Evolutionary conservation across 2,888 invertebrate genomes (phyloP), one percentile per base, ranked within the genome.

Genomic region (Rhabditoides inermis): DNA sequence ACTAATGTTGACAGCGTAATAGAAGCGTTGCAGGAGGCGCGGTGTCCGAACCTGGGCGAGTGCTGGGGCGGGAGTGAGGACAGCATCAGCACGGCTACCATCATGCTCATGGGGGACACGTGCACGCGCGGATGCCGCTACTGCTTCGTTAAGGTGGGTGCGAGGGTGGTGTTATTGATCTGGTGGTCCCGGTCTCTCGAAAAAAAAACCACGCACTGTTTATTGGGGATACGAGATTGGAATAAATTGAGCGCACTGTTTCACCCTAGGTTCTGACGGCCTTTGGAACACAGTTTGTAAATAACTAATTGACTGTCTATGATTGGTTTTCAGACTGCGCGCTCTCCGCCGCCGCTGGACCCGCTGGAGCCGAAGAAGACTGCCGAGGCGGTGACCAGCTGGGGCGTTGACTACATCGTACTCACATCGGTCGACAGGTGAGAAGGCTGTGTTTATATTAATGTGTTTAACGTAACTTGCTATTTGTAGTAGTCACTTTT

Each of bases 91-190:
- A 99, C 98, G 23, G 98, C 98, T 2, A 99, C 98, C 44, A 95
- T 98, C 49, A 99, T 98, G 98, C 81, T 95, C 40, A 85, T 98
- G 84, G 98, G 98, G n/a, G 95, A 98, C 78, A 92, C 92, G 0
- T 99, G 98, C 76, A 98, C 98, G 0, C 83, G 98, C 59, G 95
- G 92, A 25, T 99, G 98, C 54, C 49, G 68, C 64, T 70, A 22
- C n/a, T n/a, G n/a, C n/a, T n/a, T n/a, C n/a, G n/a, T n/a, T n/a
- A n/a, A n/a, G n/a, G n/a, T n/a, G n/a, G n/a, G n/a, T n/a, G n/a
- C n/a, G n/a, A n/a, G n/a, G n/a, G n/a, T n/a, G n/a, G n/a, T n/a
- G n/a, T n/a, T n/a, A n/a, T n/a, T n/a, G n/a, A n/a, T n/a, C n/a
- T n/a, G n/a, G n/a, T n/a, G n/a, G n/a, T n/a, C n/a, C n/a, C n/a